Evolutionary conservation across 2,797 vertebrate genomes (phyloP), one percentile per base, ranked within the genome.

Genomic region (Darevskia nairensis): DNA sequence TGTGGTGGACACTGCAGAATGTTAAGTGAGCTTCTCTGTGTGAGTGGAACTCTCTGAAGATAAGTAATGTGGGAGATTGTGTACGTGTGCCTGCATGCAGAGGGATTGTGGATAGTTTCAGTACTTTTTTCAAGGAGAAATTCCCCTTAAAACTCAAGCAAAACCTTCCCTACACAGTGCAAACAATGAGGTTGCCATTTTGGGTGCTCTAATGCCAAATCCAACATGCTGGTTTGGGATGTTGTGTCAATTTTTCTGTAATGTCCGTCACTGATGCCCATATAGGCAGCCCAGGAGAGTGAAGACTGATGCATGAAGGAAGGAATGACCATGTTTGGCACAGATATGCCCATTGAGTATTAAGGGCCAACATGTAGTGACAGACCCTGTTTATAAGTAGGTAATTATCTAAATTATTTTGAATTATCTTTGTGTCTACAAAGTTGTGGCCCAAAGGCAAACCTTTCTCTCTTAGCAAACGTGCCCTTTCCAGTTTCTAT

Each of bases 21-120:
- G 89, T 82, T 93, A 92, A 96, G 90, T 89, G 89, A 79, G 64
- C 86, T 69, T 82, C 59, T 69, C 29, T 4, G 0, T 2, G 41
- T 0, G 0, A 86, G 84, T 0, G 0, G 39, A 74, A 11, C 72
- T 77, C 85, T 86, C 88, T 90, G n/a, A n/a, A 80, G 88, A 88
- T 35, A 55, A 79, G 11, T 75, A 80, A 66, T 59, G 59, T 69
- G 59, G 68, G 69, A 80, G 55, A 80, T 55, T 61, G 27, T 29
- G 3, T 0, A 0, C 9, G 68, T 25, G 1, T 4, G 9, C 44
- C 8, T 88, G 81, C 44, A 27, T 27, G 9, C 27, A 19, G 81
- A 86, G 27, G 29, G 19, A 68, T 89, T 74, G 29, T 23, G 87
- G 50, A 23, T 88, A 69, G 41, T 88, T 82, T 86, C 21, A 90